phyloP scores from a whole-genome alignment of 2,113 vertebrate species.

The Hemibates koningsi region DNA sequence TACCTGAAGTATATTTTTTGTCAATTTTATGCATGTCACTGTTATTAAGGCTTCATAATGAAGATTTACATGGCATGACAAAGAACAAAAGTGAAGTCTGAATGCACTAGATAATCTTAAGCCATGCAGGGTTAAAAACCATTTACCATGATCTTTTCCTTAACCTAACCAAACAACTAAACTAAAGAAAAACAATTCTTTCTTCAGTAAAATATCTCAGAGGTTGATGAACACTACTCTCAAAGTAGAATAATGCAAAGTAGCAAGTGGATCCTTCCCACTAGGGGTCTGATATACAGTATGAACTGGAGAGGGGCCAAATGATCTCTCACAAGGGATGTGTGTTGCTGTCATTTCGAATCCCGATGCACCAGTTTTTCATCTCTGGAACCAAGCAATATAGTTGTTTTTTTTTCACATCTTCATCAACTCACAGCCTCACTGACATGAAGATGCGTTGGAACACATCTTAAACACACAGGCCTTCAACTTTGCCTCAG shows the following conservation, averaged over 20 bases:
- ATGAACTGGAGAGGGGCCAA: conserved; percentile 33
- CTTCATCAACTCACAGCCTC: conserved; percentile 22
- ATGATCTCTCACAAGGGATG: conserved; percentile 13
- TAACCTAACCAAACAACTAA: background rate
- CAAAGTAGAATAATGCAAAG: background rate
- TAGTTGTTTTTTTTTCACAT: background rate
- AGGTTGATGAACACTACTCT: background rate
- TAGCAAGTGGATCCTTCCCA: conserved; percentile 11
- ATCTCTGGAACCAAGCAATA: conserved; percentile 8
- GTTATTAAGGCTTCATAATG: background rate
- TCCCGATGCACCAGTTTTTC: conserved; percentile 1
- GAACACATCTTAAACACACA: conserved; percentile 16
- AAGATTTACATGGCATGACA: background rate
- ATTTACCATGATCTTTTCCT: background rate
- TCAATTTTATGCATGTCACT: background rate
- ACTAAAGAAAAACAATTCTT: background rate
- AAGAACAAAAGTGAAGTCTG: background rate
- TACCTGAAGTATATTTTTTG: background rate
- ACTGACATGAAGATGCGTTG: conserved; percentile 29
- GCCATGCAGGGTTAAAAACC: background rate
- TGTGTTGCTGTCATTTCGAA: conserved; percentile 24
- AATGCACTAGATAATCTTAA: background rate
- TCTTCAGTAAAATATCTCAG: background rate
- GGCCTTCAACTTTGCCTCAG: background rate
- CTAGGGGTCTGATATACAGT: background rate